Conservation (phyloP, 1,140 invertebrate species). For the Drosophila eugracilis region DNA sequence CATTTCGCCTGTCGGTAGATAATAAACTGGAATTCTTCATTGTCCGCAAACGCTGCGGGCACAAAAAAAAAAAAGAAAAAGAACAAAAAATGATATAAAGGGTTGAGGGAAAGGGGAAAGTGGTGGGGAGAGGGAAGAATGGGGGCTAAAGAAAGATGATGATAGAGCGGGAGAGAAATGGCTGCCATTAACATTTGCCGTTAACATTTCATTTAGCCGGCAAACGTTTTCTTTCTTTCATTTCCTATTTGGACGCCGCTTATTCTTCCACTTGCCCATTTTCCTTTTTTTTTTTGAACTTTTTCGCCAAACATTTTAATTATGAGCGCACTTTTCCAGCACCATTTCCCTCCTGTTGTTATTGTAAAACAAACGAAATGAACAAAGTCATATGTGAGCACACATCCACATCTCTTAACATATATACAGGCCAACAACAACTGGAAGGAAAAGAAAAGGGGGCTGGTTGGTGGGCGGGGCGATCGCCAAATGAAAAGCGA, state of each 20-base stretch:
- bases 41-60: conserved; percentile 14
- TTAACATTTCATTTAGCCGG: conserved; percentile 74
- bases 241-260: conserved; percentile 43
- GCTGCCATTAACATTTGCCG: conserved; percentile 63
- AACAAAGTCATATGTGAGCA: conserved; percentile 61
- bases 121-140: too few relatives aligned
- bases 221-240: conserved; percentile 55
- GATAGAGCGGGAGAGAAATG: conserved; percentile 38
- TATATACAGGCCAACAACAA: neutral
- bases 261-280: conserved; percentile 16
- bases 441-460: neutral
- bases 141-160: conserved; percentile 2
- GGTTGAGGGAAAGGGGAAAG: conserved; percentile 1
- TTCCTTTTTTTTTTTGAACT: neutral
- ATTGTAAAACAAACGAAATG: conserved; percentile 76
- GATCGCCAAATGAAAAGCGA: conserved; percentile 71
- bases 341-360: conserved; percentile 40
- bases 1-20: conserved; percentile 38
- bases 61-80: conserved; percentile 1
- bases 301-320: conserved; percentile 65
- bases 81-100: conserved; percentile 10
- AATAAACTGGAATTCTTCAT: conserved; percentile 48
- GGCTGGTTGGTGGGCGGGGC: conserved; percentile 18
- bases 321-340: conserved; percentile 55
- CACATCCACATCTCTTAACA: neutral